Conservation (phyloP, 92 coral and sea anemone genomes). For the Porites lobata region DNA sequence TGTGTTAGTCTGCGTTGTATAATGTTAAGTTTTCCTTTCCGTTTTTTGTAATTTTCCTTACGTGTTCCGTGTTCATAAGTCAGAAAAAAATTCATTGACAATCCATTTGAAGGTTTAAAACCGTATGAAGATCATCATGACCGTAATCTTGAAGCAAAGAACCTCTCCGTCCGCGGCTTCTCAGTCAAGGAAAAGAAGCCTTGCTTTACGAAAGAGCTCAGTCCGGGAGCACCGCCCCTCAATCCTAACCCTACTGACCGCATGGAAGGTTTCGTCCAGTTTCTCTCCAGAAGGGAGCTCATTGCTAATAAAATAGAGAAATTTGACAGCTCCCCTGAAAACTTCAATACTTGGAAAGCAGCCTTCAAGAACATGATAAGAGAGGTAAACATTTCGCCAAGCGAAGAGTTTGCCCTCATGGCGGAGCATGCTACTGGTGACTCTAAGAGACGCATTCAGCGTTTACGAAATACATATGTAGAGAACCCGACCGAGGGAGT, state of each 20-base stretch:
- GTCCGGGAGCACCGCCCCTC: background rate
- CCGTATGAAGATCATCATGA: no score
- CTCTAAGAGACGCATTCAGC: conserved; percentile 55
- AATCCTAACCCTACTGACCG: background rate
- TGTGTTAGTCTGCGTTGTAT: no score
- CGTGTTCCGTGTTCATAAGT: no score
- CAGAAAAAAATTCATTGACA: no score
- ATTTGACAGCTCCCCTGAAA: conserved; percentile 73
- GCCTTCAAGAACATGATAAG: conserved; percentile 61
- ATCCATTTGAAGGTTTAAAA: no score
- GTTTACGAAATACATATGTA: conserved; percentile 64
- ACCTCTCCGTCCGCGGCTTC: no score
- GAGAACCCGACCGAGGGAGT: conserved; percentile 64
- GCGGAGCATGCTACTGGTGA: conserved; percentile 52
- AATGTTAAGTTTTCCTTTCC: no score
- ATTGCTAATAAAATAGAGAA: conserved; percentile 68
- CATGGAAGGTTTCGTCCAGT: conserved; percentile 49
- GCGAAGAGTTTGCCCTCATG: conserved; percentile 68
- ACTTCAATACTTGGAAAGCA: conserved; percentile 71
- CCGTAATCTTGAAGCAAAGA: no score
- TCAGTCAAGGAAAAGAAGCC: no score
- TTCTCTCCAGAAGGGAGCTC: conserved; percentile 60
- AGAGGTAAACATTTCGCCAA: conserved; percentile 56
- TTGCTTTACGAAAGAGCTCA: no score
- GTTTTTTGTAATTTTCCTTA: no score